phyloP scores from a whole-genome alignment of 2,797 vertebrate genomes.

The Peromyscus nudipes region DNA sequence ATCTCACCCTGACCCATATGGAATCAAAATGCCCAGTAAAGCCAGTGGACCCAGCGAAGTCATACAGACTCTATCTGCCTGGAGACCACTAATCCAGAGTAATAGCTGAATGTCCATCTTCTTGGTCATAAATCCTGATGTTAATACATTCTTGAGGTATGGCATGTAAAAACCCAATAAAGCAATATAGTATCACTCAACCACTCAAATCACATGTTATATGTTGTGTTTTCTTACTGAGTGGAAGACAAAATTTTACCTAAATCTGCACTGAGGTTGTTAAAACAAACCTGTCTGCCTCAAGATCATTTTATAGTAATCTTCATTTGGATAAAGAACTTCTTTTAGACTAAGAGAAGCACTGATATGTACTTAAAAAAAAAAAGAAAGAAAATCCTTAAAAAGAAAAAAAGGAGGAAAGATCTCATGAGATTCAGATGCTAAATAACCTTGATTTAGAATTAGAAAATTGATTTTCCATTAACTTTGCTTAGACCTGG shows the following conservation, averaged over 20 bases:
- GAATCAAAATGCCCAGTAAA: not conserved
- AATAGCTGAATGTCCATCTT: not conserved
- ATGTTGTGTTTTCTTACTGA: not conserved
- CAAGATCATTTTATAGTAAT: not conserved
- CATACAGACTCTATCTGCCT: not conserved
- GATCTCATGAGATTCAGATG: not conserved
- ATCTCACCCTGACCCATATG: fast-evolving
- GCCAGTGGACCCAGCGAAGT: not conserved
- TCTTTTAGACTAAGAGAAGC: not conserved
- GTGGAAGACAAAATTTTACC: conserved; percentile 32
- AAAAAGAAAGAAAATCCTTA: not conserved
- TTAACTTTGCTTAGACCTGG: not conserved
- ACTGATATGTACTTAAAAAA: fast-evolving
- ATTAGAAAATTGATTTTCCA: not conserved
- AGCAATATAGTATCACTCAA: not conserved
- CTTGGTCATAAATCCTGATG: not conserved
- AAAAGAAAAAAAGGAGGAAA: not conserved
- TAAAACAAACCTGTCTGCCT: not conserved
- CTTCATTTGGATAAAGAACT: not conserved
- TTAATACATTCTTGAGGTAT: not conserved
- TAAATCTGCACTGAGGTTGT: not conserved
- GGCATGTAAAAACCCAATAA: not conserved
- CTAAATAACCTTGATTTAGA: not conserved
- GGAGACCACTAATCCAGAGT: not conserved
- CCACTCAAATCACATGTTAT: not conserved